These are phyloP conservation scores for Antheraea pernyi DNA, from an alignment of 1,140 invertebrate species.

Conservation along the genomic window DNA sequence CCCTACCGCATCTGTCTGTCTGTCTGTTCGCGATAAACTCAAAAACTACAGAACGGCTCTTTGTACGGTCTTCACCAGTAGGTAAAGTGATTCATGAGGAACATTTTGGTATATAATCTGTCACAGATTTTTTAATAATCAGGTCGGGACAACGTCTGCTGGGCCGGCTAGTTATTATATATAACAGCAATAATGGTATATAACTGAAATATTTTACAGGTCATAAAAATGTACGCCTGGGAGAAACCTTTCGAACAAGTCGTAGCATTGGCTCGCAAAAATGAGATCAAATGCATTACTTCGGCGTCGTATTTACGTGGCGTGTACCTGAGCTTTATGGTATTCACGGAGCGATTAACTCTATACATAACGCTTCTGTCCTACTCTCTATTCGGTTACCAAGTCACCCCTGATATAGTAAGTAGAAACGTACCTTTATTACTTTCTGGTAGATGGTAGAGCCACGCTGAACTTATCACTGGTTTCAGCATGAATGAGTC, in stretches of 20 bases:
- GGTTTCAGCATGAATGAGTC: too few relatives aligned
- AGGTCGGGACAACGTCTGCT: too few relatives aligned
- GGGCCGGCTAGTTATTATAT: neutral
- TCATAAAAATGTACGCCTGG: slow-evolving; percentile 96
- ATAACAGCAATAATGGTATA: slow-evolving; percentile 3
- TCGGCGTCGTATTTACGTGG: slow-evolving; percentile 85
- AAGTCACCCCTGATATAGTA: slow-evolving; percentile 84
- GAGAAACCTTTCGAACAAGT: slow-evolving; percentile 87
- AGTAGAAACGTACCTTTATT: slow-evolving; percentile 38
- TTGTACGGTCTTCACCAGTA: too few relatives aligned
- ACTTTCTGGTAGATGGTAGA: too few relatives aligned
- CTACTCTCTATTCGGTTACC: slow-evolving; percentile 83
- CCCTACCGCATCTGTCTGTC: too few relatives aligned
- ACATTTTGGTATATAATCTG: too few relatives aligned
- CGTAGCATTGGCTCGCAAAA: slow-evolving; percentile 66
- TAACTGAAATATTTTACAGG: slow-evolving; percentile 65
- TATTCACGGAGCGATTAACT: slow-evolving; percentile 86
- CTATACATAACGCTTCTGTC: slow-evolving; percentile 87
- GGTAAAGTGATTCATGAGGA: too few relatives aligned
- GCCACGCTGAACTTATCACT: too few relatives aligned
- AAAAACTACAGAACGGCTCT: too few relatives aligned
- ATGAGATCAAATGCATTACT: slow-evolving; percentile 85
- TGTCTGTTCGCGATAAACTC: too few relatives aligned
- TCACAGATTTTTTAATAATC: too few relatives aligned
- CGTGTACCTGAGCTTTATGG: slow-evolving; percentile 84